Evolutionary conservation across 2,113 vertebrate species (phyloP).

Genomic region (Peucedramus taeniatus): DNA sequence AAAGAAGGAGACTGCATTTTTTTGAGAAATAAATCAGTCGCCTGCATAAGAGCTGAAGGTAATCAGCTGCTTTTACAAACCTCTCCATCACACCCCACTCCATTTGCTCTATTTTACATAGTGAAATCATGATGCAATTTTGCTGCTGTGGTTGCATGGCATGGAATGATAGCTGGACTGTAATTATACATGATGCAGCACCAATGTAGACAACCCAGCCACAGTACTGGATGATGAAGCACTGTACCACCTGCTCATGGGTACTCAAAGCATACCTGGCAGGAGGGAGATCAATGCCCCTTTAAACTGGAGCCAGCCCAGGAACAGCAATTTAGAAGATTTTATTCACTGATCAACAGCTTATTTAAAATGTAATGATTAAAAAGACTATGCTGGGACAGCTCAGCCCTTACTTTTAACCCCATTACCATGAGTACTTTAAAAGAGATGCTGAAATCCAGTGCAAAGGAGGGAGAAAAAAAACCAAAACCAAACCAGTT

Average conservation of each 20-base stretch:
- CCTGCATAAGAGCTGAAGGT: background rate
- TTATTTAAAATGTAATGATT: background rate
- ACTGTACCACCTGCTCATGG: background rate
- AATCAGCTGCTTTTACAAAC: background rate
- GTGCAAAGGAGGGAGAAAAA: fast-evolving
- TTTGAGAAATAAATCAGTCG: fast-evolving
- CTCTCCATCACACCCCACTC: background rate
- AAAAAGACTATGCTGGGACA: background rate
- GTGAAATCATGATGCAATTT: background rate
- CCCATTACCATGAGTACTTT: fast-evolving
- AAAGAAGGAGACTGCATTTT: background rate
- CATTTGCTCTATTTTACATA: background rate
- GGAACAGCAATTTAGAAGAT: background rate
- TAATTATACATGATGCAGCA: background rate
- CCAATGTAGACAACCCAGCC: background rate
- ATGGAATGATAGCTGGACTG: background rate
- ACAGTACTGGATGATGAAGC: background rate
- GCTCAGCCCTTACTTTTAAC: background rate
- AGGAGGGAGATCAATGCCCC: background rate
- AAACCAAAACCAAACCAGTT: background rate
- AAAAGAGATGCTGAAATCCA: background rate
- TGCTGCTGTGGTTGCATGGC: background rate
- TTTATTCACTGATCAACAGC: background rate
- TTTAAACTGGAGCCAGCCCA: background rate
- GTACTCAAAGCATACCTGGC: background rate